A percentile compares a stretch with the other conserved stretches of the same genome.
Evolutionary conservation across 2,888 invertebrate species (phyloP).

Genomic region (Barypeithes pellucidus): DNA sequence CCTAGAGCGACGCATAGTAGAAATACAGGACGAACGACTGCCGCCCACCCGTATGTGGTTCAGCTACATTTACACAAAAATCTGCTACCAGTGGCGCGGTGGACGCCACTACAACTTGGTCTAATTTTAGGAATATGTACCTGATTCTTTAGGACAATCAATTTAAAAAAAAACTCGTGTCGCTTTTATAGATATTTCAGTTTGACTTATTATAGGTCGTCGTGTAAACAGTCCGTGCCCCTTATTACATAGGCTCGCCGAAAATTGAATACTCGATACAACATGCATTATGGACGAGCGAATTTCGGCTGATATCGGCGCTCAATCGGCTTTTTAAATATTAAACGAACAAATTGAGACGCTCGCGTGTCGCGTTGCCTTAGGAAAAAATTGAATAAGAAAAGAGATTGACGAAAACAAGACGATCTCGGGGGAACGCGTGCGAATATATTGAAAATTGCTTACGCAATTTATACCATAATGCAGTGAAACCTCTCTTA

Average conservation of each 20-base stretch:
- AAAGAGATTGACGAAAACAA: conserved; percentile 37
- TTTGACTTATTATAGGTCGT: neutral
- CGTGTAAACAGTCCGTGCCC: conserved; percentile 30
- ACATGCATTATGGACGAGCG: conserved; percentile 62
- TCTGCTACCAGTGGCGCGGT: no score
- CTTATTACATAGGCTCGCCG: conserved; percentile 39
- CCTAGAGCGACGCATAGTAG: no score
- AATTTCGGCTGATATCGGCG: conserved; percentile 57
- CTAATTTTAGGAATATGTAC: no score
- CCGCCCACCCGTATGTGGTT: no score
- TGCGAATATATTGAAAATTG: conserved; percentile 29
- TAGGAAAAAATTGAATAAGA: conserved; percentile 43
- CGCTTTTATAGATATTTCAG: no score
- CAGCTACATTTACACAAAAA: no score
- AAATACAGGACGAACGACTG: no score
- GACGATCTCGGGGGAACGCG: conserved; percentile 25
- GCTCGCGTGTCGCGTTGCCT: conserved; percentile 49
- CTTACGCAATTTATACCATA: no score
- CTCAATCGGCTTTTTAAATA: conserved; percentile 62
- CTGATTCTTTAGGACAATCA: no score
- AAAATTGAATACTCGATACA: conserved; percentile 60
- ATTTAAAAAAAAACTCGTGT: no score
- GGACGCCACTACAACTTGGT: no score
- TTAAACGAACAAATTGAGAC: conserved; percentile 61
- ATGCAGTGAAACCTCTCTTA: no score